Base-by-base conservation (phyloP, 2,113 vertebrate genomes). In the Dipodomys stephensi region DNA sequence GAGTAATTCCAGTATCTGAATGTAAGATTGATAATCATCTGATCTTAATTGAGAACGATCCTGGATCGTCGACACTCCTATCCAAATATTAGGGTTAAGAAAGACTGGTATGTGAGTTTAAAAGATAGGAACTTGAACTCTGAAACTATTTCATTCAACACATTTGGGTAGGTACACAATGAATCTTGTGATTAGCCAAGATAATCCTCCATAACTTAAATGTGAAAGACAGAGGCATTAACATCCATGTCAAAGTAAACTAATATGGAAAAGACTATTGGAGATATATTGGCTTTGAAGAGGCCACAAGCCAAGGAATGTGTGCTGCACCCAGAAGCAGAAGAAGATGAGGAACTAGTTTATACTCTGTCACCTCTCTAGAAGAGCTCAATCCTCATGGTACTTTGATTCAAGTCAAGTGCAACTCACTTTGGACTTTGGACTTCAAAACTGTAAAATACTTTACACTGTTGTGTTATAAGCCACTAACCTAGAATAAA, bases 291-390 rank as follows among this genome's bases (percentile, higher is more conserved):
- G 65, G 16, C 44, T 92, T 72, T 87, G 44, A 72, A 87, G 83
- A 18, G 16, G 16, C 44, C 18, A 28, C 28, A 9, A 46, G 62
- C 23, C 22, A 90, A 57, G 18, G 18, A 77, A 77, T 6, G 19
- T 0, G 1, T 9, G 44, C 0, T 15, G 23, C 23, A 23, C 83
- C 18, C n/a, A n/a, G 74, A 90, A 39, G 27, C 35, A 28, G 22
- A 1, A 53, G 65, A 57, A 64, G 10, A 18, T 28, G 20, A 77
- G 78, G 2, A 23, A 57, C 30, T 18, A 6, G 49, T 20, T 28
- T 15, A 32, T 7, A 1, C 1, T 5, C 16, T 7, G 2, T 9
- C 4, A 23, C 4, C 57, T 93, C 53, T 10, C 0, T 32, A 39
- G 44, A 83, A 62, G n/a, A 83, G 53, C 30, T 68, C 68, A 73